Conservation (phyloP, 2,888 invertebrate species). For the Leucophenga maculata region DNA sequence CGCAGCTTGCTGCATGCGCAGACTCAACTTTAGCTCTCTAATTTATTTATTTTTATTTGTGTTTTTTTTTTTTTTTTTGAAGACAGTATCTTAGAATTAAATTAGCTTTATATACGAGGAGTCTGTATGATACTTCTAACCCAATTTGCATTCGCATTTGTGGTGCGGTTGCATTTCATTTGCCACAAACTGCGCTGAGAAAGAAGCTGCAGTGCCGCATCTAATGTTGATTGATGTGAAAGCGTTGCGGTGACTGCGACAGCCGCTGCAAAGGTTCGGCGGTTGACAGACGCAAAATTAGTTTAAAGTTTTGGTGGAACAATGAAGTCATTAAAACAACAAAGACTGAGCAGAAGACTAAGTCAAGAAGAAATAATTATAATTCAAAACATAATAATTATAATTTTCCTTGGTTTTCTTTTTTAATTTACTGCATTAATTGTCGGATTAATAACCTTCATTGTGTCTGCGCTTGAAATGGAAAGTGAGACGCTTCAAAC, state of each 20-base stretch:
- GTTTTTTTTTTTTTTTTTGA: no score
- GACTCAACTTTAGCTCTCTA: no score
- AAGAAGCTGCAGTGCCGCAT: slow-evolving; percentile 14
- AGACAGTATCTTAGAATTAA: no score
- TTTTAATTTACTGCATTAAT: slow-evolving; percentile 11
- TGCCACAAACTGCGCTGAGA: neutral
- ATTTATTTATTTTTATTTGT: no score
- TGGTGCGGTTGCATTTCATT: neutral
- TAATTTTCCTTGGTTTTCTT: neutral
- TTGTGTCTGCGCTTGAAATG: slow-evolving; percentile 53
- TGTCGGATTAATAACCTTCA: slow-evolving; percentile 22
- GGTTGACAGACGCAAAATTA: neutral
- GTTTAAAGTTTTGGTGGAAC: neutral
- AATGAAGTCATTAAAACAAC: slow-evolving; percentile 37
- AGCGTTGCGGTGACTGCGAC: neutral
- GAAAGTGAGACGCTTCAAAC: slow-evolving; percentile 9
- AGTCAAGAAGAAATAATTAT: no score
- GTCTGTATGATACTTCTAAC: slow-evolving; percentile 20
- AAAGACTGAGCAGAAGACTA: no score
- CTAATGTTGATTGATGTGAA: slow-evolving; percentile 17
- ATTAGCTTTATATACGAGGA: no score
- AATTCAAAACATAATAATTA: neutral
- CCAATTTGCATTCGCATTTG: slow-evolving; percentile 22
- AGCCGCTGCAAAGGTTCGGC: neutral
- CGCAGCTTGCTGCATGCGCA: no score